Percentiles rank a stretch among this genome's conserved stretches.
Conservation (phyloP, 2,113 vertebrate genomes). For the Aythya baeri region DNA sequence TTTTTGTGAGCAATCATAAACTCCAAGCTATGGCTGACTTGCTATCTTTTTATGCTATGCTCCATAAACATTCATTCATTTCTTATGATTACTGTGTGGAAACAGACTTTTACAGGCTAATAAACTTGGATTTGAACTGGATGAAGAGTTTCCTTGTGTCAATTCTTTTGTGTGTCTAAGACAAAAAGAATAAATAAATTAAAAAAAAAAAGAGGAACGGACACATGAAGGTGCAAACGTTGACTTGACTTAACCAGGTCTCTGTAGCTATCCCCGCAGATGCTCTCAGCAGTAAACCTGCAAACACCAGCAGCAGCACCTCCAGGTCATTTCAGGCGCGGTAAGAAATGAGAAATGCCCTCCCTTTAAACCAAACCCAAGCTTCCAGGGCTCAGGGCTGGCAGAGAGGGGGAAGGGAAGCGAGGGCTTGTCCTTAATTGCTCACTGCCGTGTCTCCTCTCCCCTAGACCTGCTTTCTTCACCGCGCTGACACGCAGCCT, state of each 20-base stretch:
- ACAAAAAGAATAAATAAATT: neutral
- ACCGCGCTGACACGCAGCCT: slow-evolving; percentile 1
- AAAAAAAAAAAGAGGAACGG: neutral
- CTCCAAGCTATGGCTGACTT: slow-evolving; percentile 35
- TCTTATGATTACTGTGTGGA: slow-evolving; percentile 63
- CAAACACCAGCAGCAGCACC: slow-evolving; percentile 24
- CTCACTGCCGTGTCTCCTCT: slow-evolving; percentile 1
- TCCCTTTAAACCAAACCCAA: slow-evolving; percentile 19
- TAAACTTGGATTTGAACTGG: slow-evolving; percentile 69
- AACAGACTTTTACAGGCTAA: slow-evolving; percentile 63
- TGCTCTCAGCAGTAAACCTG: neutral
- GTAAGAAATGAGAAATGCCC: neutral
- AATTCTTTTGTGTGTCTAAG: slow-evolving; percentile 36
- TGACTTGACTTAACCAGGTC: slow-evolving; percentile 34
- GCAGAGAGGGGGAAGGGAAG: neutral
- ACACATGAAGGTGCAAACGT: neutral
- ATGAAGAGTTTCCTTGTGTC: slow-evolving; percentile 21
- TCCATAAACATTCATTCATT: slow-evolving; percentile 62
- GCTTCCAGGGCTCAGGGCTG: neutral
- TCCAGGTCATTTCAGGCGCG: neutral
- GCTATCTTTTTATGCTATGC: slow-evolving; percentile 29
- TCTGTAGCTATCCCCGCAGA: slow-evolving; percentile 8
- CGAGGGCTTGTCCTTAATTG: neutral
- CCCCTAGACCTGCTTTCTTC: slow-evolving; percentile 30
- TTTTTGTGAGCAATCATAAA: slow-evolving; percentile 67